Evolutionary conservation across 2,888 invertebrate genomes (phyloP).

Genomic region (Clanis bilineata): DNA sequence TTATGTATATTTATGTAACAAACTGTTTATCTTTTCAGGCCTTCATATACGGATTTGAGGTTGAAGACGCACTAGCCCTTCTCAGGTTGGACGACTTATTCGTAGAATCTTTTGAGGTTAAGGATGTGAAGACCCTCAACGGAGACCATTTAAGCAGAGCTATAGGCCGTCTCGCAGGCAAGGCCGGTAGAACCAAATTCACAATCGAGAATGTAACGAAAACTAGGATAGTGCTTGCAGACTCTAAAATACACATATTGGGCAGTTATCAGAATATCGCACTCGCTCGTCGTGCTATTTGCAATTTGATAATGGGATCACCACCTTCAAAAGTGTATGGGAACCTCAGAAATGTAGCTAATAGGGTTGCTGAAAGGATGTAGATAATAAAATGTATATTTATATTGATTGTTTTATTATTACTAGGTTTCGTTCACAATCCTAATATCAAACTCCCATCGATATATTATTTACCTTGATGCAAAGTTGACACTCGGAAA

Average conservation of each 20-base stretch:
- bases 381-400: slow-evolving; percentile 57
- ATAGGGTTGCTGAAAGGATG: slow-evolving; percentile 91
- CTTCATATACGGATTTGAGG: slow-evolving; percentile 97
- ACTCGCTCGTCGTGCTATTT: slow-evolving; percentile 95
- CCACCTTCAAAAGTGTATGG: slow-evolving; percentile 99
- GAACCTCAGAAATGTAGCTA: slow-evolving; percentile 92
- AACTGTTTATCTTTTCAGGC: slow-evolving; percentile 81
- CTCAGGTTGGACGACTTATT: slow-evolving; percentile 98
- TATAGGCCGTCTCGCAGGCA: slow-evolving; percentile 98
- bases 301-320: slow-evolving; percentile 97
- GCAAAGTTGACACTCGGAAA: too few species aligned
- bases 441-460: too few species aligned
- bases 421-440: too few species aligned
- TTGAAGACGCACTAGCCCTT: slow-evolving; percentile 97
- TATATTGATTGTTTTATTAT: slow-evolving; percentile 31
- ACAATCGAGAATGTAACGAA: slow-evolving; percentile 99
- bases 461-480: too few species aligned
- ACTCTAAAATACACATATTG: slow-evolving; percentile 97
- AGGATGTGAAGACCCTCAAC: slow-evolving; percentile 96
- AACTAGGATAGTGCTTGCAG: slow-evolving; percentile 98
- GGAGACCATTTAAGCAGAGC: slow-evolving; percentile 98
- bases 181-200: slow-evolving; percentile 97
- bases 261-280: slow-evolving; percentile 99
- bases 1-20: slow-evolving; percentile 9
- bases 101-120: slow-evolving; percentile 97